These are phyloP conservation scores for Callinectes sapidus DNA, from an alignment of 2,888 invertebrate genomes.

Conservation along the genomic window DNA sequence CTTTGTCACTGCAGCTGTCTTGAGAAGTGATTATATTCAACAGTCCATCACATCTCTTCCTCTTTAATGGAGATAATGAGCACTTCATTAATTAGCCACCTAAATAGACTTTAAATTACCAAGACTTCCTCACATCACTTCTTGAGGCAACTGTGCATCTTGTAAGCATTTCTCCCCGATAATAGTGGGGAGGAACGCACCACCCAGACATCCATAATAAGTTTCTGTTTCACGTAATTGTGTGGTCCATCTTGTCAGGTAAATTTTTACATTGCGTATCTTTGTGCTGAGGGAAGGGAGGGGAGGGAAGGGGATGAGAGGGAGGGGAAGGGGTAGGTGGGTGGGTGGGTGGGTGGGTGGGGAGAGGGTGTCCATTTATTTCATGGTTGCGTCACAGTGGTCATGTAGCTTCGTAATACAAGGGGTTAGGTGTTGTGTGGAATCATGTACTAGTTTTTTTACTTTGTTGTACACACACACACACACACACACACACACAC, in stretches of 20 bases:
- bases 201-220: slow-evolving; percentile 12
- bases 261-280: not conserved
- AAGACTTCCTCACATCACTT: not conserved
- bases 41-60: too few relatives aligned
- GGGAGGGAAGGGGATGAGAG: not conserved
- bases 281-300: not conserved
- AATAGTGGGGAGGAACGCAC: not conserved
- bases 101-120: not conserved
- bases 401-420: not conserved
- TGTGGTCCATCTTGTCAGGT: not conserved
- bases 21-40: slow-evolving; percentile 12
- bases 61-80: too few relatives aligned
- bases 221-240: not conserved
- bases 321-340: not conserved
- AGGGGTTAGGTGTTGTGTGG: not conserved
- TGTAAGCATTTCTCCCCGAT: too few relatives aligned
- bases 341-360: too few relatives aligned
- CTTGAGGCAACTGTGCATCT: not conserved
- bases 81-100: too few relatives aligned
- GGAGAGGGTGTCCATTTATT: not conserved
- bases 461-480: not conserved
- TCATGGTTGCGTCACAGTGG: too few relatives aligned
- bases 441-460: not conserved
- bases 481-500: slow-evolving; percentile 26
- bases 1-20: slow-evolving; percentile 31